phyloP scores from a whole-genome alignment of 1,140 invertebrate genomes.

The Orchesella cincta region DNA sequence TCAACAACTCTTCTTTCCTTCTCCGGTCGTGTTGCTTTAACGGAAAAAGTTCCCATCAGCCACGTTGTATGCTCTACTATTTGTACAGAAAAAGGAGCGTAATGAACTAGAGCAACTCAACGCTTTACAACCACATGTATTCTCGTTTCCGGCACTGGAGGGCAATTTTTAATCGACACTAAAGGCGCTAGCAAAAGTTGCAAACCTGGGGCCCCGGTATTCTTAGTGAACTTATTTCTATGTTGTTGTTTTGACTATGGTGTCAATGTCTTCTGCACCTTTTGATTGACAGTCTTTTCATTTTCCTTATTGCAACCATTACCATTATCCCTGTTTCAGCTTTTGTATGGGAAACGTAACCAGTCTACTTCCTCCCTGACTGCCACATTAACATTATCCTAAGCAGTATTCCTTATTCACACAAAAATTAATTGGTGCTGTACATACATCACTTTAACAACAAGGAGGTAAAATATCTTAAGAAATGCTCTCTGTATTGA shows the following conservation, averaged over 20 bases:
- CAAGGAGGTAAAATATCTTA: neutral
- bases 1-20: neutral
- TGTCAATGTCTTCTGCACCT: neutral
- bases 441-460: neutral
- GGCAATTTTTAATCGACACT: no score
- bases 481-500: neutral
- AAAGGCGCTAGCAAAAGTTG: neutral
- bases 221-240: neutral
- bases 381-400: neutral
- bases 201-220: neutral
- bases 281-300: neutral
- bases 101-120: neutral
- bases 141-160: no score
- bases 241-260: neutral
- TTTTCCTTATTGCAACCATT: neutral
- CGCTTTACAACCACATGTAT: neutral
- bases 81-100: neutral
- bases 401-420: no score
- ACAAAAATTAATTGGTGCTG: no score
- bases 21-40: no score
- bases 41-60: no score
- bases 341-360: neutral
- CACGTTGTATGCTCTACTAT: no score
- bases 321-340: neutral
- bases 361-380: slow-evolving; percentile 3